Base-by-base conservation (phyloP, 2,113 vertebrate species). In the Platanista minor region DNA sequence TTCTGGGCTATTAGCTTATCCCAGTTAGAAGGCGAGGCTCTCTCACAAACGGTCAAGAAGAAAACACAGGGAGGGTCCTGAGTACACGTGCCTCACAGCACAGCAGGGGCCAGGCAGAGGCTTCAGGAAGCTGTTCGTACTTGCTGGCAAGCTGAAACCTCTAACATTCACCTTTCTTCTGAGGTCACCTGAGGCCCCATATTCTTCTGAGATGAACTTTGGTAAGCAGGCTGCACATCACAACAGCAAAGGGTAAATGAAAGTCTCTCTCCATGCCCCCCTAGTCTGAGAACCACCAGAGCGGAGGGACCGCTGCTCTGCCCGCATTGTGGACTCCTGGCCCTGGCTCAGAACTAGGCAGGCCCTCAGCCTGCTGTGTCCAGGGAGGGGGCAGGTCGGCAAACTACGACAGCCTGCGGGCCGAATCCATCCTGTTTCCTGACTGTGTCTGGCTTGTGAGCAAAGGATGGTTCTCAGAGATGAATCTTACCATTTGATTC, bases 61-160 rank as follows among this genome's bases (percentile, higher is more conserved):
- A 61, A 36, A 49, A 77, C 1, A 64, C 27, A 49, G 0, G 4
- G 27, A 91, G 46, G 33, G 29, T 25, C 41, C 75, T 5, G 15
- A 43, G 31, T 25, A 49, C 8, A 10, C 15, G 2, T 0, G 10
- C 21, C 14, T 43, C 5, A 17, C 23, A 29, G 13, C 27, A 27
- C 2, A 46, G 74, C 21, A 29, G n/a, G 29, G 41, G 64, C n/a
- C 36, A 27, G 67, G 23, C 15, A 39, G 5, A 20, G 66, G 21
- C 41, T 62, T 31, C 6, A 57, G 18, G 36, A 82, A 36, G 27
- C 2, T 6, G 3, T 14, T 23, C 2, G 3, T 6, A 39, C 25
- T 13, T n/a, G 66, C 39, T 10, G 20, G 29, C 72, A 91, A 75
- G 25, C 3, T 6, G 21, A 21, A 33, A 49, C 57, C 43, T n/a